A percentile compares a stretch with the other conserved stretches of the same genome.
Conservation (phyloP, 2,113 vertebrate genomes). For the Garra rufa region DNA sequence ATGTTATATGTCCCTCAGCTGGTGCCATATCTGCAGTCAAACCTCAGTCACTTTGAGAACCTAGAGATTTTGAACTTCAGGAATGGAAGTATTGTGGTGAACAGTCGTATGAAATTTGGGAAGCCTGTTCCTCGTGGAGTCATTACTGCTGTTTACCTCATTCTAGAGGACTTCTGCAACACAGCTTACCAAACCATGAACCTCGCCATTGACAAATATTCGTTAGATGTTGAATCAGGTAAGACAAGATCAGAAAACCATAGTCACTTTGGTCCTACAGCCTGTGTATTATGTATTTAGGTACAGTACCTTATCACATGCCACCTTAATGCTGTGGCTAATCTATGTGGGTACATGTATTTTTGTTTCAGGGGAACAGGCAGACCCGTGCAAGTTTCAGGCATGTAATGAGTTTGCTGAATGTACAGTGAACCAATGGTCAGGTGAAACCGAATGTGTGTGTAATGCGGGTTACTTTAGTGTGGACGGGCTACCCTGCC, state of each 20-base stretch:
- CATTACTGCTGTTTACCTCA: slow-evolving; percentile 87
- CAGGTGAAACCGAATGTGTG: slow-evolving; percentile 79
- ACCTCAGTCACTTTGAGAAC: slow-evolving; percentile 92
- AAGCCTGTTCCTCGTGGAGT: slow-evolving; percentile 86
- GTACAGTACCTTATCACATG: neutral
- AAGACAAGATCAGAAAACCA: slow-evolving; percentile 42
- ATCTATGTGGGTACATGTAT: neutral
- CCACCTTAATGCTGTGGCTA: neutral
- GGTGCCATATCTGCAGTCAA: slow-evolving; percentile 96
- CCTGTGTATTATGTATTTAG: neutral
- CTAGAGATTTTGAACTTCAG: slow-evolving; percentile 97
- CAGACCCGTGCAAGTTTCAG: slow-evolving; percentile 95
- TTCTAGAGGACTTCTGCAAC: slow-evolving; percentile 95
- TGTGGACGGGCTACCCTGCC: slow-evolving; percentile 88
- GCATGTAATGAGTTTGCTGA: slow-evolving; percentile 91
- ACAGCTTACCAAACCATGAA: slow-evolving; percentile 98
- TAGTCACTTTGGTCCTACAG: neutral
- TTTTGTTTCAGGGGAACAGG: slow-evolving; percentile 65
- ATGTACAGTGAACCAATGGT: slow-evolving; percentile 87
- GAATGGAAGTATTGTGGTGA: slow-evolving; percentile 96
- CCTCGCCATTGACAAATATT: slow-evolving; percentile 95
- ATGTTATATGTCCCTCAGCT: slow-evolving; percentile 74
- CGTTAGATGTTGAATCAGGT: slow-evolving; percentile 96
- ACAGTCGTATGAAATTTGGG: slow-evolving; percentile 93
- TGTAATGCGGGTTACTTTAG: slow-evolving; percentile 85